Percentiles rank a stretch among this genome's conserved stretches.
Conservation (phyloP, 2,113 vertebrate genomes). For the Callipepla squamata region DNA sequence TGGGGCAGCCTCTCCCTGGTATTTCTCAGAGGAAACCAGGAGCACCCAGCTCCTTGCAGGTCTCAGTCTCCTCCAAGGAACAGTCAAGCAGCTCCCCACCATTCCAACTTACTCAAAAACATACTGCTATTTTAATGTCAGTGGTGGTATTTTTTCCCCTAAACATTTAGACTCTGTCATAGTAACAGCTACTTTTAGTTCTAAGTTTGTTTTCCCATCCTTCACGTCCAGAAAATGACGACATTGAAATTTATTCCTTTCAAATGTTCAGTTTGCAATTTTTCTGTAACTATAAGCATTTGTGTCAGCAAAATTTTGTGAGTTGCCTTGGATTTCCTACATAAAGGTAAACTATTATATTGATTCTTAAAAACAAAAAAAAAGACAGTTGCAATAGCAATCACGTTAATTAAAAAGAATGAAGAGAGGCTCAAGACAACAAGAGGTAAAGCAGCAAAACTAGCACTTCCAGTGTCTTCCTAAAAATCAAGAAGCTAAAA, state of each 20-base stretch:
- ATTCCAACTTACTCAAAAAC: slow-evolving; percentile 60
- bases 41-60: not conserved
- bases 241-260: slow-evolving; percentile 30
- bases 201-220: slow-evolving; percentile 21
- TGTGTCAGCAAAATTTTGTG: not conserved
- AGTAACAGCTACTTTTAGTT: slow-evolving; percentile 57
- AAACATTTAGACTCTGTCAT: slow-evolving; percentile 61
- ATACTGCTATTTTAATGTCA: slow-evolving; percentile 60
- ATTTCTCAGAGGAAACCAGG: not conserved
- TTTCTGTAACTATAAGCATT: not conserved
- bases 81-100: slow-evolving; percentile 36
- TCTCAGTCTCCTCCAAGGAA: not conserved
- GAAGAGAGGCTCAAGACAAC: not conserved
- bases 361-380: not conserved
- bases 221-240: not conserved
- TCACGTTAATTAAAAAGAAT: not conserved
- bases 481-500: slow-evolving; percentile 58
- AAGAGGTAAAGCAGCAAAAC: not conserved
- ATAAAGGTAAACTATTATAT: not conserved
- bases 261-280: slow-evolving; percentile 20
- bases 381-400: not conserved
- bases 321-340: not conserved
- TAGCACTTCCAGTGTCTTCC: not conserved
- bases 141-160: slow-evolving; percentile 13
- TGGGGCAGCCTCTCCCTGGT: not conserved